Base-by-base conservation (phyloP, 2,113 vertebrate species). In the Rhadina sibilatrix region DNA sequence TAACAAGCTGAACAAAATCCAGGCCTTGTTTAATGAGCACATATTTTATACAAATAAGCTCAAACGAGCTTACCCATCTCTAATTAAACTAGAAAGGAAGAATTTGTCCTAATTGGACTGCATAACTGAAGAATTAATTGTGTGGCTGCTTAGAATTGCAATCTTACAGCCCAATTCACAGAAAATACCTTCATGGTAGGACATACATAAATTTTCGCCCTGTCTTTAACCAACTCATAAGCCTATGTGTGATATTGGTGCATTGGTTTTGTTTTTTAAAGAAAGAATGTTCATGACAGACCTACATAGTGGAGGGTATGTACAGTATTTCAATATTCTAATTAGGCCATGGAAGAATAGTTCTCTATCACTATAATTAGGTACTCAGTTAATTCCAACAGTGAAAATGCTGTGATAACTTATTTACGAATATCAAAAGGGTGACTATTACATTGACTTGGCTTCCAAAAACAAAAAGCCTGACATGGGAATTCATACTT, bases 41-140 rank as follows among this genome's bases (percentile, higher is more conserved):
- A 93, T 98, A 98, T 98, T 98, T 98, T 97, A 97, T 94, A 98
- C 97, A 98, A 98, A 98, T 97, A 98, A 98, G 95, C 96, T 97
- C 94, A 97, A 96, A 97, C 57, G 95, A 95, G 75, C 84, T 76
- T 97, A 96, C 97, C 97, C 98, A 97, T 98, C 97, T 96, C 97
- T 98, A 98, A 98, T 97, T 98, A 98, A 97, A 97, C 82, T 94
- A 98, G 97, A 98, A 97, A 97, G 93, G 96, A 97, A 97, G 94
- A 94, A 96, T 97, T 98, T 98, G 97, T 97, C 98, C 97, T 98
- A 98, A 98, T 97, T 98, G 98, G 97, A 95, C 96, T 93, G 97
- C 96, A 97, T 97, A 97, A 95, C 97, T 98, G 96, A 97, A 94
- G 94, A 98, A 98, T 97, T 98, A 98, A 98, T 98, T 97, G 96